phyloP scores from a whole-genome alignment of 2,888 invertebrate genomes.

The Ormyrus pomaceus region DNA sequence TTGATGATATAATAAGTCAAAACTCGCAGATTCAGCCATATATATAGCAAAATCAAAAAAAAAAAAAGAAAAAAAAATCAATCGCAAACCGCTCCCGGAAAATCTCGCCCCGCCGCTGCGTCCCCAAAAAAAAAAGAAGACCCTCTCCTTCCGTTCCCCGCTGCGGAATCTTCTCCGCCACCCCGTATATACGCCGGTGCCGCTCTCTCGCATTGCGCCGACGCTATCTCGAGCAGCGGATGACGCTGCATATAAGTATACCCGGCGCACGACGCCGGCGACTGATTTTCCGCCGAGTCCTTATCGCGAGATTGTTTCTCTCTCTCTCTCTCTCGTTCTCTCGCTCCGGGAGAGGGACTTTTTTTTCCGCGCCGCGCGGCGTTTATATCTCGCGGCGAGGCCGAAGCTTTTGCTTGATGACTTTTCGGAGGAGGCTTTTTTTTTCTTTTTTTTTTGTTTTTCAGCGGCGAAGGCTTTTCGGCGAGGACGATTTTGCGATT shows the following conservation, averaged over 20 bases:
- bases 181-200: no score
- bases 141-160: no score
- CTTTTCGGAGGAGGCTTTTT: conserved; percentile 42
- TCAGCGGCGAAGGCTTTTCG: neutral
- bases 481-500: neutral
- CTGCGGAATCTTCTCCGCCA: no score
- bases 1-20: no score
- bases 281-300: conserved; percentile 60
- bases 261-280: conserved; percentile 55
- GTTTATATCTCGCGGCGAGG: neutral
- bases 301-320: conserved; percentile 38
- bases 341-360: neutral
- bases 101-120: no score
- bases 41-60: no score
- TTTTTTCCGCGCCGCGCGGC: conserved; percentile 57
- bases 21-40: no score
- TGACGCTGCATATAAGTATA: conserved; percentile 4
- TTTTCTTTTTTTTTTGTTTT: neutral
- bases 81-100: no score
- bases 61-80: no score
- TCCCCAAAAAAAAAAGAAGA: no score
- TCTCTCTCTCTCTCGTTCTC: conserved; percentile 10
- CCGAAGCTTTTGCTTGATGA: conserved; percentile 21
- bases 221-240: conserved; percentile 27
- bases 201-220: neutral